Evolutionary conservation across 2,888 invertebrate species (phyloP).

Genomic region (Myopa testacea): DNA sequence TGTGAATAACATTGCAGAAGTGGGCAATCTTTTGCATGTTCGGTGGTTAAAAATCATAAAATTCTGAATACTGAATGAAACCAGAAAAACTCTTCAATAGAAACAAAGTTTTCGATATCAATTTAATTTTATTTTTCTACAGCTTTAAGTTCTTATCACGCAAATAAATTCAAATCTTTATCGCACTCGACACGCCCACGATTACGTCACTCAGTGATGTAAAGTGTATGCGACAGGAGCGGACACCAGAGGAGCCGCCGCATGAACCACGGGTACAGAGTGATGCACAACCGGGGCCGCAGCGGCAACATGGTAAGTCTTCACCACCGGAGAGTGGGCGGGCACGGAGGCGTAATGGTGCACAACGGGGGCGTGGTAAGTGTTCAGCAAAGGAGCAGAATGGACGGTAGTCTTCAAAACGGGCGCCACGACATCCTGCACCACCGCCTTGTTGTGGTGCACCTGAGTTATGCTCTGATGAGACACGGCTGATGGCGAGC

Average conservation of each 20-base stretch:
- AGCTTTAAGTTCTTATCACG: constrained; percentile 48
- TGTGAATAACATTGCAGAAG: too few relatives aligned
- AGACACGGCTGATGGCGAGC: constrained; percentile 64
- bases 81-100: not conserved
- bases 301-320: not conserved
- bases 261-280: constrained; percentile 47
- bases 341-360: not conserved
- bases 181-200: constrained; percentile 16
- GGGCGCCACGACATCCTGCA: constrained; percentile 55
- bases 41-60: too few relatives aligned
- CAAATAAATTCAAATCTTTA: constrained; percentile 38
- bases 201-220: constrained; percentile 52
- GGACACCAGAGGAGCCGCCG: constrained; percentile 38
- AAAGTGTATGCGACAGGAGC: constrained; percentile 41
- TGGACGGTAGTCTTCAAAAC: constrained; percentile 41
- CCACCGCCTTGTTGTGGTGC: constrained; percentile 45
- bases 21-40: too few relatives aligned
- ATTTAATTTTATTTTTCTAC: constrained; percentile 44
- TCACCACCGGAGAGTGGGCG: constrained; percentile 48
- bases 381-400: constrained; percentile 35
- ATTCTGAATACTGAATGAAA: too few relatives aligned
- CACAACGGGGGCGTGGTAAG: constrained; percentile 40
- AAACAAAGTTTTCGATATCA: not conserved
- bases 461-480: constrained; percentile 41
- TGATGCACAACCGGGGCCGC: constrained; percentile 28